These are phyloP conservation scores for Cromileptes altivelis DNA, from an alignment of 2,113 vertebrate species.

Conservation along the genomic window DNA sequence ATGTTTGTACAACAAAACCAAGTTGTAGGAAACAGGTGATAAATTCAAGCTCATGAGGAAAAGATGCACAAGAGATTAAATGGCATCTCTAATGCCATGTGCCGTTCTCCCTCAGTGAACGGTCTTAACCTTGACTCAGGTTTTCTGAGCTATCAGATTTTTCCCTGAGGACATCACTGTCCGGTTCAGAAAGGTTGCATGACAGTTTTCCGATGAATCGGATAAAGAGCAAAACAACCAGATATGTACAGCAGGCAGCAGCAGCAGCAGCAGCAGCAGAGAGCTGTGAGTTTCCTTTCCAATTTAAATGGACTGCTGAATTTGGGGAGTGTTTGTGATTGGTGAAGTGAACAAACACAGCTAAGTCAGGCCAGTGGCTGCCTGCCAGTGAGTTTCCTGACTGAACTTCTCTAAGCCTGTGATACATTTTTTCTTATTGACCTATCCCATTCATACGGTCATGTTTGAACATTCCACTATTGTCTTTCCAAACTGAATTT, in stretches of 20 bases:
- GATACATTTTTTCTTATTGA: slow-evolving; percentile 9
- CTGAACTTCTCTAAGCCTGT: slow-evolving; percentile 7
- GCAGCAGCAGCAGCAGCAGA: not conserved
- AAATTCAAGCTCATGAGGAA: slow-evolving; percentile 39
- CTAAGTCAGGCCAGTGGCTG: slow-evolving; percentile 17
- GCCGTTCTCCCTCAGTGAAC: slow-evolving; percentile 23
- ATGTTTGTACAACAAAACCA: slow-evolving; percentile 6
- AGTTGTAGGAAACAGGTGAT: slow-evolving; percentile 40
- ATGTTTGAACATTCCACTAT: slow-evolving; percentile 21
- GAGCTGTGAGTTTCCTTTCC: not conserved
- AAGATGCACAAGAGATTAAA: slow-evolving; percentile 56
- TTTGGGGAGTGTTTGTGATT: slow-evolving; percentile 21
- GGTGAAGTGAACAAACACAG: slow-evolving; percentile 29
- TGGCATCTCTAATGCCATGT: slow-evolving; percentile 27
- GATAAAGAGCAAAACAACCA: slow-evolving; percentile 15
- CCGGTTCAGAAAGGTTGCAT: slow-evolving; percentile 38
- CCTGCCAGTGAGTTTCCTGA: slow-evolving; percentile 13
- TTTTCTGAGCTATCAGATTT: slow-evolving; percentile 43
- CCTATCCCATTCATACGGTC: not conserved
- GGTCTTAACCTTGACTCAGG: slow-evolving; percentile 51
- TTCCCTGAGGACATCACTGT: slow-evolving; percentile 39
- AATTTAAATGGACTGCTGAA: slow-evolving; percentile 17
- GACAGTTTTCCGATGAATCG: slow-evolving; percentile 43
- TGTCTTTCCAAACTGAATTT: slow-evolving; percentile 15
- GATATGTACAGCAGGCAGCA: slow-evolving; percentile 12